phyloP scores from a whole-genome alignment of 1,140 invertebrate genomes.

The Drosophila suzukii region DNA sequence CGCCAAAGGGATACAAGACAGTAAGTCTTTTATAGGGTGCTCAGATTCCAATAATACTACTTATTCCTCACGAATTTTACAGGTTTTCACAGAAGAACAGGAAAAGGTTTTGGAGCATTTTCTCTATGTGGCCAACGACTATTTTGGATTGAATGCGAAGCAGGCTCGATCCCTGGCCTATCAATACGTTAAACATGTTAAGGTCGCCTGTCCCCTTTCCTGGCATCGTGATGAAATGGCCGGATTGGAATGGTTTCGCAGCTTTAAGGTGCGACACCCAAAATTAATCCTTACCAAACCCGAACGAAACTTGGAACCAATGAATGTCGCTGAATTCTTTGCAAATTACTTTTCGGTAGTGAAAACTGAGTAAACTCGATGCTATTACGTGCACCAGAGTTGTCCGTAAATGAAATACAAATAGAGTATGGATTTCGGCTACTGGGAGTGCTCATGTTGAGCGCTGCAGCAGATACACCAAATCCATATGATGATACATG shows the following conservation, averaged over 20 bases:
- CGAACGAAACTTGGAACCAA: background rate
- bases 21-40: background rate
- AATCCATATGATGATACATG: background rate
- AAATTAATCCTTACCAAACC: background rate
- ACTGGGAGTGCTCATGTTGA: background rate
- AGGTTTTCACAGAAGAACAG: background rate
- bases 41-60: background rate
- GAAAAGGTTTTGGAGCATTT: background rate
- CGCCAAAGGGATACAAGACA: background rate
- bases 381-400: background rate
- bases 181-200: background rate
- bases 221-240: constrained; percentile 2
- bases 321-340: background rate
- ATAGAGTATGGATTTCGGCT: background rate
- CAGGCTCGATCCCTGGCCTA: background rate
- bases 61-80: background rate
- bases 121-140: background rate
- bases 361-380: background rate
- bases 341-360: background rate
- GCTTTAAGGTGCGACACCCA: background rate
- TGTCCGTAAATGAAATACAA: too few species aligned
- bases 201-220: background rate
- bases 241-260: background rate
- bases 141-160: background rate
- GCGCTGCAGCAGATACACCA: background rate